A percentile compares a stretch with the other conserved stretches of the same genome.
phyloP scores from a whole-genome alignment of 2,888 invertebrate species.

The Melinaea menophilus region DNA sequence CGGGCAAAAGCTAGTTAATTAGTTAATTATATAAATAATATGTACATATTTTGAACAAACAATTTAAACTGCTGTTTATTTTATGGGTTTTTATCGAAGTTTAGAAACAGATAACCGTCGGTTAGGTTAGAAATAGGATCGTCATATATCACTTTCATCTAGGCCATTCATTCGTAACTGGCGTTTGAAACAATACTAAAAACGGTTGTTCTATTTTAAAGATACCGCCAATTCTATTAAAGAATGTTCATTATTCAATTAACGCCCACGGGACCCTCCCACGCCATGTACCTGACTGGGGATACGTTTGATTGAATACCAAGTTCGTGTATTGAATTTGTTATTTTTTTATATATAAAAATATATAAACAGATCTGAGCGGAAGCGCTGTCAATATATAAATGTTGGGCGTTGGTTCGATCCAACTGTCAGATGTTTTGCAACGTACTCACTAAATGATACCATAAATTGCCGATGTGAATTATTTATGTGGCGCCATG shows the following conservation, averaged over 20 bases:
- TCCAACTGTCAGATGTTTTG: slow-evolving; percentile 42
- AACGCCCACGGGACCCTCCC: slow-evolving; percentile 37
- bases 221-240: slow-evolving; percentile 29
- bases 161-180: not conserved
- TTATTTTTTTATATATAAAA: not conserved
- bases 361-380: not conserved
- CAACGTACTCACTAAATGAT: slow-evolving; percentile 34
- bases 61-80: too few relatives aligned
- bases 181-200: slow-evolving; percentile 11
- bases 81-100: too few relatives aligned
- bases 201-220: slow-evolving; percentile 27
- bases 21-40: too few relatives aligned
- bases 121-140: not conserved
- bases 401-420: slow-evolving; percentile 53
- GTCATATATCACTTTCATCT: not conserved
- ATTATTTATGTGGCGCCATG: slow-evolving; percentile 56
- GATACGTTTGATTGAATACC: slow-evolving; percentile 18
- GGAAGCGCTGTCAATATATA: not conserved
- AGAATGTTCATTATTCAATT: slow-evolving; percentile 36
- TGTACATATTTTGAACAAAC: too few relatives aligned
- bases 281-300: slow-evolving; percentile 28
- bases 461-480: slow-evolving; percentile 45
- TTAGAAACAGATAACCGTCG: not conserved
- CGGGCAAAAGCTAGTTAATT: too few relatives aligned
- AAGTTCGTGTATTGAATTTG: not conserved